Base-by-base conservation (phyloP, 2,113 vertebrate genomes). In the Otocyon megalotis region DNA sequence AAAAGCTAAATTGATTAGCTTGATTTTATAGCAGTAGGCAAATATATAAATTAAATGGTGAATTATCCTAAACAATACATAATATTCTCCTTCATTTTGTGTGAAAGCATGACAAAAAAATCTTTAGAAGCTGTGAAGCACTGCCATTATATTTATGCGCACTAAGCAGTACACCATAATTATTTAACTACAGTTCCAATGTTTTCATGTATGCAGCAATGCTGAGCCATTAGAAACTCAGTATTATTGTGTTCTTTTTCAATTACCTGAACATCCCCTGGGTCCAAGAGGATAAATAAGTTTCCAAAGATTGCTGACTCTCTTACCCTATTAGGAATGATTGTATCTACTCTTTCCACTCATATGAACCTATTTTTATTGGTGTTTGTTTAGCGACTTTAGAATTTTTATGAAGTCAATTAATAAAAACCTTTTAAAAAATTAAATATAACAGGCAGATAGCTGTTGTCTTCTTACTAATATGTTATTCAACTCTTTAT, bases 271-370 rank as follows among this genome's bases (percentile, higher is more conserved):
- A 80, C 10, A 98, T 86, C 98, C 96, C 96, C 90, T 94, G 92
- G 96, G 98, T 96, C 95, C 96, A 97, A 83, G 88, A 94, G 97
- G 94, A 98, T 94, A 95, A 98, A 97, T 98, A 98, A 80, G 37
- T 96, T 96, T 92, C 97, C 86, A 96, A 93, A 85, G 91, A 98
- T 92, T 98, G 96, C 97, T 98, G 94, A 98, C 90, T 98, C 85
- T 97, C 80, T 91, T 89, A 62, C 71, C 53, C 80, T 87, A 53
- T 96, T 88, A 97, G 93, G 30, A 98, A 98, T 98, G 63, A 77
- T 74, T 88, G 35, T 97, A 69, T 72, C 60, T 93, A 60, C 86
- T 22, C 10, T 79, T 93, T 97, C 58, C 20, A 85, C 13, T 95
- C 28, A n/a, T 79, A 93, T 63, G 24, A 71, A 62, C 13, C 60